These are phyloP conservation scores for Tapera naevia DNA, from an alignment of 2,797 vertebrate species.

Conservation along the genomic window DNA sequence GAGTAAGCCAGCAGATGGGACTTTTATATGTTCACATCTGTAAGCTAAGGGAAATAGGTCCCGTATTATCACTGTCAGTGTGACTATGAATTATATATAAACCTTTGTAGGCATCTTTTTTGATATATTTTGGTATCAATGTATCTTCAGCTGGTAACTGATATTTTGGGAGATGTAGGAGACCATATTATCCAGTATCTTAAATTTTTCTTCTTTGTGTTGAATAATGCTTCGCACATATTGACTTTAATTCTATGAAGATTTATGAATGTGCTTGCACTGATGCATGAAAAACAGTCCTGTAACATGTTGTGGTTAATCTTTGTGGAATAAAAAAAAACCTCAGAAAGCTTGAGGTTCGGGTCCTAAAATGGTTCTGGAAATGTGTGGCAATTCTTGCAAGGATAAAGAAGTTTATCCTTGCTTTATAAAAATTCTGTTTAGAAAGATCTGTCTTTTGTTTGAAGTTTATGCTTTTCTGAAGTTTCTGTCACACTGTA, in stretches of 20 bases:
- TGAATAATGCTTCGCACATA: neutral
- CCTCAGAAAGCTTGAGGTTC: neutral
- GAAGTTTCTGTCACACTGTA: neutral
- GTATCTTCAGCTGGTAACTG: neutral
- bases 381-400: neutral
- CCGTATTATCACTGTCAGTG: neutral
- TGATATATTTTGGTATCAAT: neutral
- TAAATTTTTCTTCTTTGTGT: neutral
- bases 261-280: neutral
- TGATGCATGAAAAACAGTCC: neutral
- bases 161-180: neutral
- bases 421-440: neutral
- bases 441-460: neutral
- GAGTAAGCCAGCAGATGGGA: neutral
- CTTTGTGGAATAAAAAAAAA: neutral
- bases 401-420: neutral
- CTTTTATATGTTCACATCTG: neutral
- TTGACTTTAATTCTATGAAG: neutral
- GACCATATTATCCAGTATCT: neutral
- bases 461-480: neutral
- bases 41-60: neutral
- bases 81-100: neutral
- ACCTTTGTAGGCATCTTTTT: neutral
- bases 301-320: neutral
- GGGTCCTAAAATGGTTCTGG: neutral